phyloP scores from a whole-genome alignment of 2,888 invertebrate species.

The Mayetiola destructor region DNA sequence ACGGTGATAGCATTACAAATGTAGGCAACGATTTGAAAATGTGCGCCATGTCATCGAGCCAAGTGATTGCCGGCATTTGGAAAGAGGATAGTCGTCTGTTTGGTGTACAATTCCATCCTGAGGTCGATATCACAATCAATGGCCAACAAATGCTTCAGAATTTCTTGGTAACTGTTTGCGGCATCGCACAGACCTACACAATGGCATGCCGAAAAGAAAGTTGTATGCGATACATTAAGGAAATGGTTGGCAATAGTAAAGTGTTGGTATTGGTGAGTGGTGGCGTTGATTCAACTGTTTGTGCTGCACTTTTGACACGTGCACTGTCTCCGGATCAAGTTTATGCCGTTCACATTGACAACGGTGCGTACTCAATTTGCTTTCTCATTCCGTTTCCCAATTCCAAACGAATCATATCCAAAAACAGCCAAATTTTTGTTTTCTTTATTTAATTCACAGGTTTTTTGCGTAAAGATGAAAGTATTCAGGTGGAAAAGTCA shows the following conservation, averaged over 20 bases:
- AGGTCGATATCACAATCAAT: constrained; percentile 87
- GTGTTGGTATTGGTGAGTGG: constrained; percentile 69
- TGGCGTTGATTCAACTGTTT: constrained; percentile 99
- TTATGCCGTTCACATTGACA: constrained; percentile 94
- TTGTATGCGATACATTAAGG: constrained; percentile 83
- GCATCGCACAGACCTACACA: constrained; percentile 74
- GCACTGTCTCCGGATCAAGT: constrained; percentile 82
- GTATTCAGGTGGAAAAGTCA: constrained; percentile 70
- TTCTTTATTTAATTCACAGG: constrained; percentile 24
- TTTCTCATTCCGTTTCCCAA: too few relatives aligned
- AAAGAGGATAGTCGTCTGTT: constrained; percentile 81
- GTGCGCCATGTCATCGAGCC: constrained; percentile 65
- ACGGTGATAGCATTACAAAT: constrained; percentile 90
- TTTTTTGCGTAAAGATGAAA: constrained; percentile 95
- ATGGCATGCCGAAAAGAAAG: constrained; percentile 73
- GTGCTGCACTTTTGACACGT: constrained; percentile 84
- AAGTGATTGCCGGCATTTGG: constrained; percentile 75
- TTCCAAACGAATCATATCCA: background rate
- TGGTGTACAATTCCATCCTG: constrained; percentile 98
- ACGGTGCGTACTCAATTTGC: constrained; percentile 44
- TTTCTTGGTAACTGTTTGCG: constrained; percentile 85
- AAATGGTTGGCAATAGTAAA: constrained; percentile 80
- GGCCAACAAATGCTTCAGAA: constrained; percentile 86
- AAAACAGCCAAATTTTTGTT: background rate
- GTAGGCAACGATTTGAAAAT: constrained; percentile 79